Base-by-base conservation (phyloP, 2,797 vertebrate species). In the Hoplostethus mediterraneus region DNA sequence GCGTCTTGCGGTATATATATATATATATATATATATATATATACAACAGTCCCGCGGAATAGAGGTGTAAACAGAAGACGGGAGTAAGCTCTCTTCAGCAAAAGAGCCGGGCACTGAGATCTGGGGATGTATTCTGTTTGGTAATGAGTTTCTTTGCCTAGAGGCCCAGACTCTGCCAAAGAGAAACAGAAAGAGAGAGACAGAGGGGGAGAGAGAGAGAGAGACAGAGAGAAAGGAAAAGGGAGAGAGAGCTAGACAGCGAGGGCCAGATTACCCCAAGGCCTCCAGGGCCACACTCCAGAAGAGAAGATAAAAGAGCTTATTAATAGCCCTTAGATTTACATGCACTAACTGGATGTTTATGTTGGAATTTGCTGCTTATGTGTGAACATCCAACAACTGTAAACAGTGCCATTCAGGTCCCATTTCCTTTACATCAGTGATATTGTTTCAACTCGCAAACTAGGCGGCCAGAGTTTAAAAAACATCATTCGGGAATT, bases 381-480 rank as follows among this genome's bases (percentile, higher is more conserved):
- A 95, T 95, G 95, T 94, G 94, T 95, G 95, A 95, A 95, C 94
- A 94, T 93, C 89, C 93, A 95, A 91, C 91, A 91, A 90, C 88
- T 94, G 93, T 95, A 95, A 95, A 95, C 94, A 95, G 80, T 88
- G 81, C 93, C 93, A 95, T 95, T 95, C 93, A 94, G 83, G 89
- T 92, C 93, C 91, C 94, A 93, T 95, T 95, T 95, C 95, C 95
- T 91, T 95, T 94, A 95, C 95, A 95, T 95, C 94, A 95, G 54
- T 93, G 91, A 94, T 95, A 94, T 95, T 95, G 94, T 95, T 95
- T 95, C 89, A 92, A 90, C 89, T 87, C 45, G 8, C 67, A 87
- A 86, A 93, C 79, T 89, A 85, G 91, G 80, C 82, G 51, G 85
- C 91, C 87, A 64, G 78, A 87, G 90, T 93, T 94, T 92, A 87